Base-by-base conservation (phyloP, 2,888 invertebrate species). In the Uloborus plumipes region DNA sequence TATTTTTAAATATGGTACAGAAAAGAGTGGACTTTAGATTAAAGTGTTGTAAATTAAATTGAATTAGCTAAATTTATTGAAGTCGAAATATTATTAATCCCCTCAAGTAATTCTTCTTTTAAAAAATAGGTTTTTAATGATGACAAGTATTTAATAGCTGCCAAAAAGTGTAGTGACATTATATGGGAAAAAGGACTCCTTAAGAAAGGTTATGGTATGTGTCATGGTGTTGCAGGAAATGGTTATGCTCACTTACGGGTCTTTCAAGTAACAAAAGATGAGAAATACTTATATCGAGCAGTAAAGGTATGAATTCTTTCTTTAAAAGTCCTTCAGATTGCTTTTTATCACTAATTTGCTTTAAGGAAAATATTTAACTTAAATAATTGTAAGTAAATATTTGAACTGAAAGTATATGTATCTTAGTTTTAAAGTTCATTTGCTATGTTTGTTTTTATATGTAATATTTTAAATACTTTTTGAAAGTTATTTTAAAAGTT, bases 221-320 rank as follows among this genome's bases (percentile, higher is more conserved):
- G 96, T 87, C 97, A 97, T 88, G 97, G 97, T 1, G 93, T 94
- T 4, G 91, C 95, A 85, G 97, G 96, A 78, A 97, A 97, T 89
- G 95, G 93, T 1, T 96, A 96, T 88, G 91, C 94, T 13, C 94
- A 96, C 88, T 90, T 97, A 72, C 91, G 92, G 86, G 89, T 96
- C 47, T 96, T 92, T 88, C 93, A 94, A 88, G 90, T 91, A n/a
- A 96, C 95, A 1, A 91, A 92, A 88, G 89, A 90, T 15, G 78
- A 84, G 16, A 91, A 92, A 85, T 91, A 95, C 88, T 89, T 96
- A 18, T 92, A 96, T 88, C 91, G 94, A 86, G 95, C 95, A 1
- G 84, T 86, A 50, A 89, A 89, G 88, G 90, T 90, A 71, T 47
- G n/a, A 6, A 39, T 6, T 31, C 13, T 62, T 14, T 55, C 4